A percentile compares a stretch with the other conserved stretches of the same genome.
phyloP scores from a whole-genome alignment of 2,888 invertebrate species.

The Erebia aethiops region DNA sequence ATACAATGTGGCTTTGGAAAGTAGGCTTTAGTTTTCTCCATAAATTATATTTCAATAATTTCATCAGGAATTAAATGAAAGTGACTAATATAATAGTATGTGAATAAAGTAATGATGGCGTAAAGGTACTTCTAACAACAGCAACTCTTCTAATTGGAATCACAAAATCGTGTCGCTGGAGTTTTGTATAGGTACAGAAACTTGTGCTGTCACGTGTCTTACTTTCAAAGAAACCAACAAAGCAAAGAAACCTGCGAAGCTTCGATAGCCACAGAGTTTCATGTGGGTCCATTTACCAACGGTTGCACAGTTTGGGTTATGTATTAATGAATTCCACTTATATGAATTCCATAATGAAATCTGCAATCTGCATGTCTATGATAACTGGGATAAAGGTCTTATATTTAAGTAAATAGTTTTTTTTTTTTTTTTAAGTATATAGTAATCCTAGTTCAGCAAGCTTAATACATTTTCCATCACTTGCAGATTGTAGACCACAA shows the following conservation, averaged over 20 bases:
- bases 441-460: background rate
- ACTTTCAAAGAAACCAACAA: background rate
- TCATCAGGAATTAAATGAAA: constrained; percentile 27
- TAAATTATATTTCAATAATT: constrained; percentile 23
- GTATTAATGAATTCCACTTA: no score
- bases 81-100: no score
- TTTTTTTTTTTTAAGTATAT: no score
- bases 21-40: constrained; percentile 21
- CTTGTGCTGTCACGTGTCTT: background rate
- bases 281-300: no score
- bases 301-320: no score
- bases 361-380: no score
- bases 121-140: background rate
- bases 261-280: no score
- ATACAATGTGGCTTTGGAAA: constrained; percentile 26
- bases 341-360: no score
- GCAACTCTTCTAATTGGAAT: background rate
- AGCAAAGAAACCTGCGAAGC: no score
- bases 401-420: no score
- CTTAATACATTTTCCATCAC: background rate
- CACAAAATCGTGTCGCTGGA: background rate
- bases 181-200: background rate
- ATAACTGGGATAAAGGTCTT: no score
- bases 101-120: constrained; percentile 10
- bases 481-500: constrained; percentile 4